Evolutionary conservation across 2,113 vertebrate genomes (phyloP), one percentile per base, ranked within the genome.

Genomic region (Scatophagus argus): DNA sequence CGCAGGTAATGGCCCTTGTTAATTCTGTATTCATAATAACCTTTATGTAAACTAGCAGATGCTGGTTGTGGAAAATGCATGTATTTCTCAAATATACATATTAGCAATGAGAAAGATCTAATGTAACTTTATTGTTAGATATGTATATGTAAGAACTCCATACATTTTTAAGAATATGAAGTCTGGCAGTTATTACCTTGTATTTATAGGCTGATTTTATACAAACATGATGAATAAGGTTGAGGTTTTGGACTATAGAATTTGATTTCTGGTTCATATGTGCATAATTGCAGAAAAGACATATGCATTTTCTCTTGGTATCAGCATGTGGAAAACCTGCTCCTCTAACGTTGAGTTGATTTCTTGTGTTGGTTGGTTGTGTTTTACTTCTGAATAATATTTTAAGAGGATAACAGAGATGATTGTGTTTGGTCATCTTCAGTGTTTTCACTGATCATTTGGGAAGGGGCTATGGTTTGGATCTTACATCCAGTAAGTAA

Each of bases 381-480:
- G 38, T 81, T 84, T 87, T 71, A 51, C 44, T 80, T 78, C 38
- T 63, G 65, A 47, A 32, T 27, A 19, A 27, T 84, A 59, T 81
- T 67, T 69, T 31, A n/a, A 52, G 68, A 78, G 29, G 63, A 69
- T 64, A 32, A 17, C 12, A 1, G 58, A 1, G 58, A 58, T 46
- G 17, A 46, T 56, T 58, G 16, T 69, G 49, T 74, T 64, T 61
- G 43, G 39, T 77, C 36, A 29, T 58, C 54, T 52, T 66, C 21
- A 32, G 27, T 49, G 38, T 55, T 56, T 55, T 86, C 61, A 58
- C 36, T 80, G 46, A 80, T 87, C 38, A 34, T 81, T 82, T 80
- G 65, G 75, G 51, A 76, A 44, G 32, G 74, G 85, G 79, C 72
- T 87, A 51, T 16, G 56, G 23, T 79, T 82, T 69, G n/a, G 19